Evolutionary conservation across 2,888 invertebrate genomes (phyloP), one percentile per base, ranked within the genome.

Genomic region (Apotomis turbidana): DNA sequence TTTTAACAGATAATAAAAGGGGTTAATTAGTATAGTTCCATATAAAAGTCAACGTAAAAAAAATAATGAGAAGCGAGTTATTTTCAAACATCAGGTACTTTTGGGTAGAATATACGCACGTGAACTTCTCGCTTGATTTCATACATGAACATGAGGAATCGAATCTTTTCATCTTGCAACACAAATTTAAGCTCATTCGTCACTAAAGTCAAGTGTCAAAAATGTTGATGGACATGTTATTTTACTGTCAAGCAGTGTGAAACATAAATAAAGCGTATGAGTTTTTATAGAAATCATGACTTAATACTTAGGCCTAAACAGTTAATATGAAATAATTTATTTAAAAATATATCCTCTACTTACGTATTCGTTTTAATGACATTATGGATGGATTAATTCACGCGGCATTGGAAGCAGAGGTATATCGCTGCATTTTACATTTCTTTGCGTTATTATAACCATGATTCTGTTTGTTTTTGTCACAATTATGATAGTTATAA

Each of bases 321-420:
- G 80, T 82, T 88, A 91, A 87, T 90, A 93, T 91, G 90, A 89
- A 89, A 87, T 87, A 91, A 87, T 87, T 86, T 78, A 86, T 84
- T 83, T 83, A 82, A 86, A 85, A 88, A 88, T 85, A 85, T 83
- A 87, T 85, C 87, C 88, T 85, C 85, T 85, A 87, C 84, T 87
- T 84, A 87, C 82, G 87, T 87, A 91, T 86, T 89, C 87, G 87
- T 88, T 89, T 89, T 89, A 90, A 91, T 92, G 89, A 91, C 93
- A 93, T 88, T 93, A 93, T 93, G 93, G 93, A 93, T 93, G 93
- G 93, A 91, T 93, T 93, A 93, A 92, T 93, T 92, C 93, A 93
- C 92, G 92, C 93, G 91, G 93, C 93, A 93, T 90, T 92, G 90
- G 93, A 93, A 90, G 93, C 93, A 87, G 92, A 93, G 93, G 93